Percentiles rank a stretch among this genome's conserved stretches.
Conservation (phyloP, 2,797 vertebrate species). For the Coranthus polyacanthus region DNA sequence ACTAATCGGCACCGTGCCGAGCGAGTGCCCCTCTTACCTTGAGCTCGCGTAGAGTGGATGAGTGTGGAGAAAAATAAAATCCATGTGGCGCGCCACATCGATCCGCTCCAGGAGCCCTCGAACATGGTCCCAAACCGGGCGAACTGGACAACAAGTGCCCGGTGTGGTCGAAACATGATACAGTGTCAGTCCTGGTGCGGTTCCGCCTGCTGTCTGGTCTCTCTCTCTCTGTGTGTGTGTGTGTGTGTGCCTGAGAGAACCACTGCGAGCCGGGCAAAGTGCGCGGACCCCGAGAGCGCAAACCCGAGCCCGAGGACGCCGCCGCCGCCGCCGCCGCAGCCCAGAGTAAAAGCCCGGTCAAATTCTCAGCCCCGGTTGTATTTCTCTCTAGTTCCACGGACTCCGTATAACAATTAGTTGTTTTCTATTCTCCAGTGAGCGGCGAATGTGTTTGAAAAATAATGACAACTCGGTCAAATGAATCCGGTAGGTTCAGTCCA, state of each 20-base stretch:
- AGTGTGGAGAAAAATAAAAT: conserved; percentile 83
- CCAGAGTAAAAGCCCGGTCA: conserved; percentile 29
- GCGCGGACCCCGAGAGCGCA: conserved; percentile 48
- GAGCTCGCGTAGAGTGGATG: conserved; percentile 73
- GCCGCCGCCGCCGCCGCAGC: conserved; percentile 15
- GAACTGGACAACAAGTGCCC: conserved; percentile 77
- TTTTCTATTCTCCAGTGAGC: conserved; percentile 24
- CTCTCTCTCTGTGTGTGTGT: too few relatives aligned
- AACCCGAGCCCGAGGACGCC: background rate
- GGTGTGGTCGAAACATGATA: conserved; percentile 57
- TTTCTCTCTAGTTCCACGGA: conserved; percentile 30
- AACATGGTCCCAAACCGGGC: conserved; percentile 70
- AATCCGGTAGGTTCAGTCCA: conserved; percentile 61
- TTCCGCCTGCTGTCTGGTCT: too few relatives aligned
- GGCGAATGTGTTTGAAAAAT: too few relatives aligned
- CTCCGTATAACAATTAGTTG: background rate
- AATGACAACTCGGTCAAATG: conserved; percentile 46
- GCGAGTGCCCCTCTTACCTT: conserved; percentile 77
- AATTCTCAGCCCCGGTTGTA: conserved; percentile 26
- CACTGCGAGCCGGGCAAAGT: conserved; percentile 42
- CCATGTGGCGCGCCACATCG: conserved; percentile 82
- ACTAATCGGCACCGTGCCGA: conserved; percentile 8
- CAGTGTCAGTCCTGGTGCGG: conserved; percentile 55
- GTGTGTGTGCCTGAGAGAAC: too few relatives aligned
- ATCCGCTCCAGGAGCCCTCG: conserved; percentile 65